phyloP scores from a whole-genome alignment of 37 sponge, comb jelly and placozoan genomes.

The Chondrosia reniformis region DNA sequence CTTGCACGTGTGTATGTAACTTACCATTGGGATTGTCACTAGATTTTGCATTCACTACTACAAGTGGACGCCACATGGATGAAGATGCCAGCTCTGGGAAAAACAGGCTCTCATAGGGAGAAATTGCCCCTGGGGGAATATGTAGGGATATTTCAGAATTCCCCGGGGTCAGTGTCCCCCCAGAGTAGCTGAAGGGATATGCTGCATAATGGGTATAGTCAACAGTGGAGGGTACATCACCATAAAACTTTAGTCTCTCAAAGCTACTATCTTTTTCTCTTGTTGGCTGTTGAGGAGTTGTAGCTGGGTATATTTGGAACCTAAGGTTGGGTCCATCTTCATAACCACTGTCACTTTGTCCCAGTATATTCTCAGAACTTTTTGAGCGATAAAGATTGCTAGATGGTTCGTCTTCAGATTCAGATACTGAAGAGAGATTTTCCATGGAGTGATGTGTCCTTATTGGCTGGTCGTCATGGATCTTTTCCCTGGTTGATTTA shows the following conservation, averaged over 20 bases:
- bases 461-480: not conserved
- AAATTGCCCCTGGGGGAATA: conserved; percentile 24
- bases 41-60: conserved; percentile 13
- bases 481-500: not conserved
- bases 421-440: not conserved
- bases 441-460: not conserved
- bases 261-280: not conserved
- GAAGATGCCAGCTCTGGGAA: conserved; percentile 13
- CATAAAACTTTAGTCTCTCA: conserved; percentile 5
- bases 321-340: not conserved
- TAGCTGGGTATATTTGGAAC: not conserved
- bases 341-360: not conserved
- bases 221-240: not conserved
- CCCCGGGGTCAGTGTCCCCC: conserved; percentile 3
- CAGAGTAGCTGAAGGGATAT: conserved; percentile 22
- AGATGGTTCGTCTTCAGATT: not conserved
- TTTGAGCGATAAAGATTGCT: not conserved
- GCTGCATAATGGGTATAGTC: conserved; percentile 21
- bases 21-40: not conserved
- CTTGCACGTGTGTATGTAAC: too few relatives aligned
- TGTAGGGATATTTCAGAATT: conserved; percentile 11
- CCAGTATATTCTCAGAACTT: not conserved
- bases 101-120: conserved; percentile 19
- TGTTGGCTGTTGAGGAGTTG: not conserved
- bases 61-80: conserved; percentile 1